Evolutionary conservation across 2,888 invertebrate genomes (phyloP).

Genomic region (Isoperla grammatica): DNA sequence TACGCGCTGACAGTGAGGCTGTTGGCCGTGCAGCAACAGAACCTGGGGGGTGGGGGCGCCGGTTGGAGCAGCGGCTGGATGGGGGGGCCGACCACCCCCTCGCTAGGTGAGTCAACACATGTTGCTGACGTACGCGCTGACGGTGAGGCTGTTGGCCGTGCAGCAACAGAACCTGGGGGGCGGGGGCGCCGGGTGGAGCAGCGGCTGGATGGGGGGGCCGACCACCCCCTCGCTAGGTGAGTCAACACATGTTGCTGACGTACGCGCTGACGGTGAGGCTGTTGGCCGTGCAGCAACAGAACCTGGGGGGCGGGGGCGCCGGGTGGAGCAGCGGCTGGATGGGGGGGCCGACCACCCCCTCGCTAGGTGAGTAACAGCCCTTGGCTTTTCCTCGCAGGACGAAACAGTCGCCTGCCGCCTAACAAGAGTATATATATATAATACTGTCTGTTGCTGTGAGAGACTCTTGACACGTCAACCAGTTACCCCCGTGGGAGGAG

Average conservation of each 20-base stretch:
- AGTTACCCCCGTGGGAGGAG: neutral
- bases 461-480: neutral
- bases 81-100: slow-evolving; percentile 45
- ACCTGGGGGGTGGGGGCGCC: slow-evolving; percentile 50
- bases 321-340: slow-evolving; percentile 76
- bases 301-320: slow-evolving; percentile 50
- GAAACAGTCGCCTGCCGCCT: neutral
- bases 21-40: slow-evolving; percentile 76
- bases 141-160: slow-evolving; percentile 77
- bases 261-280: slow-evolving; percentile 87
- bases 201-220: slow-evolving; percentile 63
- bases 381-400: no score
- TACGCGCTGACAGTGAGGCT: slow-evolving; percentile 87
- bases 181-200: slow-evolving; percentile 58
- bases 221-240: slow-evolving; percentile 37
- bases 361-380: slow-evolving; percentile 36
- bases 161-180: slow-evolving; percentile 69
- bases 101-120: slow-evolving; percentile 49
- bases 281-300: slow-evolving; percentile 76
- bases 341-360: slow-evolving; percentile 45
- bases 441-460: no score
- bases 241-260: slow-evolving; percentile 73
- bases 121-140: slow-evolving; percentile 91
- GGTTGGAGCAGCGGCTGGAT: slow-evolving; percentile 76
- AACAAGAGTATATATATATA: no score